A percentile compares a stretch with the other conserved stretches of the same genome.
Evolutionary conservation across 2,888 invertebrate species (phyloP).

Genomic region (Anoplius nigerrimus): DNA sequence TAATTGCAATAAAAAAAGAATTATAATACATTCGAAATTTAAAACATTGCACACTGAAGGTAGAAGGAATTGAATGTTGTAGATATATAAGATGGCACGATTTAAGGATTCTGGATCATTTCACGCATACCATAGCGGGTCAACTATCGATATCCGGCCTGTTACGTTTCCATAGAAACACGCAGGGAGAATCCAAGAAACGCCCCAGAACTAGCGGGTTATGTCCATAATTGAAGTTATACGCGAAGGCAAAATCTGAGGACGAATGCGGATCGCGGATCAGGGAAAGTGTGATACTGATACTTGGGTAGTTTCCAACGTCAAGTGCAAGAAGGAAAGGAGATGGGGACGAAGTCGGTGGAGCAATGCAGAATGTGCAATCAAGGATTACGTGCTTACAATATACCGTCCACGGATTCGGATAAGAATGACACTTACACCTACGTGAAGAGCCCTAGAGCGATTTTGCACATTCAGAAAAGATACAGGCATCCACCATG

Average conservation of each 20-base stretch:
- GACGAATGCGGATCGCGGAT: too few species aligned
- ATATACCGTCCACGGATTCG: conserved; percentile 54
- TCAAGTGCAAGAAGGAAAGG: not conserved
- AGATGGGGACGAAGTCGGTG: conserved; percentile 62
- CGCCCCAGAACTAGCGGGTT: conserved; percentile 12
- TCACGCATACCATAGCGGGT: too few species aligned
- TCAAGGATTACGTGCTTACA: conserved; percentile 61
- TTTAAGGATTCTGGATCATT: too few species aligned
- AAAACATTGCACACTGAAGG: too few species aligned
- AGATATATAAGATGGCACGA: too few species aligned
- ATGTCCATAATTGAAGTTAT: not conserved
- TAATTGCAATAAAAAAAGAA: too few species aligned
- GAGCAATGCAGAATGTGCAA: conserved; percentile 70
- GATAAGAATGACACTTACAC: conserved; percentile 61
- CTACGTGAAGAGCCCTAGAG: conserved; percentile 67
- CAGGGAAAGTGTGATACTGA: too few species aligned
- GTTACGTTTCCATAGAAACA: conserved; percentile 61
- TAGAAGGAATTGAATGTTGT: too few species aligned
- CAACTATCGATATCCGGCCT: conserved; percentile 26
- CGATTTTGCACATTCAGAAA: conserved; percentile 66
- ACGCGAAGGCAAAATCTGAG: not conserved
- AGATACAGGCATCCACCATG: conserved; percentile 48
- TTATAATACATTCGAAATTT: too few species aligned
- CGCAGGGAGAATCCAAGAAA: conserved; percentile 16
- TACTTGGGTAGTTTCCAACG: too few species aligned